Conservation (phyloP, 2,797 vertebrate genomes). For the Bovichtus diacanthus region DNA sequence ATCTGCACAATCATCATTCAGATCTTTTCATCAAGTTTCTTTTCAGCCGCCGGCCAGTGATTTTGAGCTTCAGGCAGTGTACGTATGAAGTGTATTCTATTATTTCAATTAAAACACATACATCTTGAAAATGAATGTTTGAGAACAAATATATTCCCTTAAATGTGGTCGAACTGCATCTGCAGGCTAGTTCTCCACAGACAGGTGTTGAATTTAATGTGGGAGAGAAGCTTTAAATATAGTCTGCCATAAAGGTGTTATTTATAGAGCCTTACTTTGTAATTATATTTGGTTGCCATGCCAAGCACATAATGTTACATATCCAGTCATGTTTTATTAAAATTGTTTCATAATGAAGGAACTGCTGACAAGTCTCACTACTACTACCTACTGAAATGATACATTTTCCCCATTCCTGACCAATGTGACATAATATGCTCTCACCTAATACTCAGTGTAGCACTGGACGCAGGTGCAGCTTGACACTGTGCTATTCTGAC, state of each 20-base stretch:
- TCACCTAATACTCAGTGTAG: neutral
- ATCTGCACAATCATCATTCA: neutral
- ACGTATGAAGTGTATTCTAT: neutral
- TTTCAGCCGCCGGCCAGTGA: neutral
- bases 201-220: constrained; percentile 62
- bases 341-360: neutral
- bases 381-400: constrained; percentile 1
- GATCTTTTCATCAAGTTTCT: neutral
- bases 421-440: constrained; percentile 17
- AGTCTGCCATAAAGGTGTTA: constrained; percentile 66
- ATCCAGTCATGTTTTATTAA: constrained; percentile 5
- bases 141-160: neutral
- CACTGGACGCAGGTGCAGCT: constrained; percentile 59
- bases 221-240: constrained; percentile 56
- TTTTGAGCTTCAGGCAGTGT: neutral
- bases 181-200: constrained; percentile 20
- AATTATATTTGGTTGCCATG: constrained; percentile 50
- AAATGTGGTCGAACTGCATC: neutral
- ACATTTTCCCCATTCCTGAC: constrained; percentile 18
- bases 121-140: neutral
- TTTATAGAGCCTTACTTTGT: constrained; percentile 56
- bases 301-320: constrained; percentile 38
- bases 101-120: neutral
- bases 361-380: neutral
- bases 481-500: constrained; percentile 72